Evolutionary conservation across 1,140 invertebrate species (phyloP), one percentile per base, ranked within the genome.

Genomic region (Psix sp.): DNA sequence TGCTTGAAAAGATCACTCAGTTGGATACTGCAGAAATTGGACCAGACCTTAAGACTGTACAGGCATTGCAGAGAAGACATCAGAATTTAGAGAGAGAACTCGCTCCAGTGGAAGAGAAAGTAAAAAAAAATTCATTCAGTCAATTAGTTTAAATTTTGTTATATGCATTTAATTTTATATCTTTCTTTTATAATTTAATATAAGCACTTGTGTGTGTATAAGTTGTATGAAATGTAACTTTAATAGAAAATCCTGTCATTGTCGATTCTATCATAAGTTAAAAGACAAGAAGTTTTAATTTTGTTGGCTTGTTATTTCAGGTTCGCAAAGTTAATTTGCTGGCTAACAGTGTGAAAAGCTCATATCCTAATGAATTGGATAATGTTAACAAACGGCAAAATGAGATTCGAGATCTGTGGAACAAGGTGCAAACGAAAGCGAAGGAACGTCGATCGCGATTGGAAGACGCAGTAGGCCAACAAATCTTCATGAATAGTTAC

Each of bases 401-500:
- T 68, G 94, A 98, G 84, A 92, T 99, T 16, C 90, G 93, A 70
- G 90, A 92, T 56, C 88, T 97, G 72, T 99, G 97, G 96, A 91
- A 93, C 56, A 91, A 94, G 80, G 93, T 98, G 21, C 90, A 94
- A 83, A 91, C 91, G 2, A 96, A 96, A 79, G 95, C 96, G 0
- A 89, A 90, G 7, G 93, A 96, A 42, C 87, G 96, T 14, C 89
- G 94, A 60, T 91, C 91, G 0, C 85, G 94, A 48, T 89, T 99
- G 6, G 95, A 98, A 84, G 95, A 96, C 81, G 95, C 96, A 9
- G 95, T 98, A 6, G 97, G 97, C 0, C 93, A 95, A 77, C 95
- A 98, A 84, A 95, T 98, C 72, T 99, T 99, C 83, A 94, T 94
- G 77, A 95, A 95, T 78, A 93, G 90, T 73, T 92, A 93, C 1